Evolutionary conservation across 2,113 vertebrate genomes (phyloP).

Genomic region (Istiophorus platypterus): DNA sequence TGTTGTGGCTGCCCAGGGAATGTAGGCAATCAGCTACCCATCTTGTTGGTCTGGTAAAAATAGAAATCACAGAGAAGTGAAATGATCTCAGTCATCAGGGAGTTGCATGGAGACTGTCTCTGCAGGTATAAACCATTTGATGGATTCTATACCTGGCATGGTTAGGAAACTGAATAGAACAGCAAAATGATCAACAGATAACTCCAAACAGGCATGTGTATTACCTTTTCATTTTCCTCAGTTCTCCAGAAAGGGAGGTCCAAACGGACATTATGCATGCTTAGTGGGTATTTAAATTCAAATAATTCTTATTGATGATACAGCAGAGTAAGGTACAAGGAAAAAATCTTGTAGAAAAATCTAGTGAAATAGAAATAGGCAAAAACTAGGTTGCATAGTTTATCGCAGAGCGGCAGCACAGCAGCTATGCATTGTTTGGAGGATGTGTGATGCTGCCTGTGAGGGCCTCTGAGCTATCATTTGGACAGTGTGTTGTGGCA

Average conservation of each 20-base stretch:
- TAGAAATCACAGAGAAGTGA: slow-evolving; percentile 28
- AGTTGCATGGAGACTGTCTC: background rate
- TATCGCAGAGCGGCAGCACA: slow-evolving; percentile 38
- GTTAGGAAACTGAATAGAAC: slow-evolving; percentile 1
- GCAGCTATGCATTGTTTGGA: slow-evolving; percentile 34
- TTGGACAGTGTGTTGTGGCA: slow-evolving; percentile 60
- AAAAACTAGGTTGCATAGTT: slow-evolving; percentile 28
- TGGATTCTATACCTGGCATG: background rate
- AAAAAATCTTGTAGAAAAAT: background rate
- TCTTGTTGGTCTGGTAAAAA: slow-evolving; percentile 16
- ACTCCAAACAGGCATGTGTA: background rate
- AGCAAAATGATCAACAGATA: slow-evolving; percentile 10
- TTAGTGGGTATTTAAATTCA: slow-evolving; percentile 29
- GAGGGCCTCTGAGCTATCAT: slow-evolving; percentile 43
- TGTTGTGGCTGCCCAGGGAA: slow-evolving; percentile 3
- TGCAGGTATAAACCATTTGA: slow-evolving; percentile 22
- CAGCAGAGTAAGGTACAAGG: background rate
- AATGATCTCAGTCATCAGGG: slow-evolving; percentile 23
- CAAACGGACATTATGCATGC: slow-evolving; percentile 47
- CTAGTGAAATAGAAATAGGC: background rate
- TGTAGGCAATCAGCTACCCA: slow-evolving; percentile 27
- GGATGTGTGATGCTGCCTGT: slow-evolving; percentile 44
- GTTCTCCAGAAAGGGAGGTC: slow-evolving; percentile 17
- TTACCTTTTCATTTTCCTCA: slow-evolving; percentile 12
- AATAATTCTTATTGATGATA: slow-evolving; percentile 2